Evolutionary conservation across 1,140 invertebrate genomes (phyloP).

Genomic region (Acromyrmex heyeri): DNA sequence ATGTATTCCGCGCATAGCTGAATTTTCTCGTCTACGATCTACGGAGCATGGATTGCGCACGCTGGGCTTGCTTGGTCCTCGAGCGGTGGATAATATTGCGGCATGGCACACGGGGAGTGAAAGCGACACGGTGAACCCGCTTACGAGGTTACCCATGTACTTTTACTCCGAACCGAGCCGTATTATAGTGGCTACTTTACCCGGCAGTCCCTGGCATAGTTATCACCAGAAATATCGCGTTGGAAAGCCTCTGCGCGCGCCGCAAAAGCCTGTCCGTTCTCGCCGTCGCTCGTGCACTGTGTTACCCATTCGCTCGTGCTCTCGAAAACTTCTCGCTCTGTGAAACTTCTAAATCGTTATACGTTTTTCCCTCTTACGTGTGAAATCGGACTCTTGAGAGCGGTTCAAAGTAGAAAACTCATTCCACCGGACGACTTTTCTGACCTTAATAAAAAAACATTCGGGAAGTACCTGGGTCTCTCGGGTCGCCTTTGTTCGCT

Average conservation of each 20-base stretch:
- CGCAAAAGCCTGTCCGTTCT: slow-evolving; percentile 20
- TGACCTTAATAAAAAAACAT: slow-evolving; percentile 43
- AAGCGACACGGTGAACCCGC: slow-evolving; percentile 83
- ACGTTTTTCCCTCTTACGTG: background rate
- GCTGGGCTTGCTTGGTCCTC: slow-evolving; percentile 67
- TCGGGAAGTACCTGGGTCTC: background rate
- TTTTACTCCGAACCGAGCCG: slow-evolving; percentile 81
- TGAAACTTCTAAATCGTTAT: slow-evolving; percentile 34
- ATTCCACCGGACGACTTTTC: slow-evolving; percentile 16
- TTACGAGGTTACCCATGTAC: slow-evolving; percentile 80
- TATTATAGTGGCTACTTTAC: slow-evolving; percentile 76
- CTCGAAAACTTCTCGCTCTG: slow-evolving; percentile 18
- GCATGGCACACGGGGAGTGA: slow-evolving; percentile 78
- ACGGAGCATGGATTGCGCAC: slow-evolving; percentile 11
- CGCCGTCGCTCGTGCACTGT: too few relatives aligned
- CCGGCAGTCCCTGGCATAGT: slow-evolving; percentile 81
- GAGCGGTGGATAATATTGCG: slow-evolving; percentile 74
- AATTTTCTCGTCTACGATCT: slow-evolving; percentile 25
- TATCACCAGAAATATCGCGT: slow-evolving; percentile 77
- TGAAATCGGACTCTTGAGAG: slow-evolving; percentile 46
- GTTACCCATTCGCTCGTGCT: slow-evolving; percentile 30
- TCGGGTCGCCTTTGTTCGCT: background rate
- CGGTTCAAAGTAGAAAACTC: slow-evolving; percentile 23
- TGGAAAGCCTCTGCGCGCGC: slow-evolving; percentile 69
- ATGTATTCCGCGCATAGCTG: background rate